Evolutionary conservation across 2,888 invertebrate genomes (phyloP), one percentile per base, ranked within the genome.

Genomic region (Electrophaes corylata): DNA sequence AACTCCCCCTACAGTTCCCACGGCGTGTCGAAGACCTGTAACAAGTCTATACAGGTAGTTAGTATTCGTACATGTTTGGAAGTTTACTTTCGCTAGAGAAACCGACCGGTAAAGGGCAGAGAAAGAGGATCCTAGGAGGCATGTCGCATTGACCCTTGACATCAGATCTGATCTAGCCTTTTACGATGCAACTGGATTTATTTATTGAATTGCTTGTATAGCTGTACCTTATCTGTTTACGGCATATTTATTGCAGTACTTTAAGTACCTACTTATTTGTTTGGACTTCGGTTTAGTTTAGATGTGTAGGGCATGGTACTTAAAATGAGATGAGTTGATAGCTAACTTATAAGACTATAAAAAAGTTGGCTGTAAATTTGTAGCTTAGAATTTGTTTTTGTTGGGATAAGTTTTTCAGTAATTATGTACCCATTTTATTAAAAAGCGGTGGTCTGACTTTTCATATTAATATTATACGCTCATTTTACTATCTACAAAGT

Each of bases 91-190:
- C 83, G 66, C 62, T 58, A 66, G 75, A 72, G 79, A 79, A 81
- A 84, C 74, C 71, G 74, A 74, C 77, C 72, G 68, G 64, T 68
- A 81, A 83, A 86, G 85, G 87, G 78, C 84, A 86, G 83, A 79
- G 86, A 84, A 82, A 84, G 75, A 75, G 75, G 81, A 78, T 83
- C 79, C 55, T 23, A 46, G 58, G 47, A 41, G 67, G 63, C 64
- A 64, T 78, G 84, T 84, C 81, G 71, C 75, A 59, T 45, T 71
- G 81, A 84, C 82, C 85, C 78, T 66, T 78, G 80, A 73, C 79
- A 62, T 63, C 44, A 40, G 59, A 50, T 65, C 71, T 62, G 63
- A 65, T 63, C 49, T 37, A 43, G 48, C 46, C 12, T 4, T 46
- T 46, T 20, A 46, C 31, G 31, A 45, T n/a, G 3, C 8, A 23